Evolutionary conservation across 2,797 vertebrate species (phyloP).

Genomic region (Pogonophryne albipinna): DNA sequence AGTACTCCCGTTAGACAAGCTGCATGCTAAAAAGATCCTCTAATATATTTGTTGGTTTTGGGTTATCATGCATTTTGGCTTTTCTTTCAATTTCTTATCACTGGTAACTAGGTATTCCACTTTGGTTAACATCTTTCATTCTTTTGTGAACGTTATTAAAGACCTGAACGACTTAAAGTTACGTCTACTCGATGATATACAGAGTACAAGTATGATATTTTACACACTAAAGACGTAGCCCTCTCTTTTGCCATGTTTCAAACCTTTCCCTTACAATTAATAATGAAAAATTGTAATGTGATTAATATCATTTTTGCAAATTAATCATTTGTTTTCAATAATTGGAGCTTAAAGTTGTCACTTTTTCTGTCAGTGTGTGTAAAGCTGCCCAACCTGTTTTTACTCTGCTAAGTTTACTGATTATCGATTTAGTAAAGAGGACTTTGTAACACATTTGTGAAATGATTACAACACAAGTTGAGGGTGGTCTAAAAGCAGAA

Average conservation of each 20-base stretch:
- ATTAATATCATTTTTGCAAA: background rate
- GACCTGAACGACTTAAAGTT: background rate
- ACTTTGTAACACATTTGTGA: slow-evolving; percentile 70
- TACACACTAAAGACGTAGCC: background rate
- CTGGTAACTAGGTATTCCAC: background rate
- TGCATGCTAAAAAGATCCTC: background rate
- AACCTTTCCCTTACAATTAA: too few species aligned
- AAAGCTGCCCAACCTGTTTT: slow-evolving; percentile 30
- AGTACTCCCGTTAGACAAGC: background rate
- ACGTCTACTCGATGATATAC: background rate
- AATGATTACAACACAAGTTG: slow-evolving; percentile 58
- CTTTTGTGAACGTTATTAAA: background rate
- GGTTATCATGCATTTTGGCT: background rate
- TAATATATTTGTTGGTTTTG: too few species aligned
- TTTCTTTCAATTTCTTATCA: background rate
- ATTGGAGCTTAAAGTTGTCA: background rate
- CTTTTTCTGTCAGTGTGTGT: slow-evolving; percentile 15
- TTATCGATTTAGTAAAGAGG: slow-evolving; percentile 60
- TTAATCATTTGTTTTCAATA: background rate
- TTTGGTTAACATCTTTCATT: background rate
- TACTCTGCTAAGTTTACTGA: slow-evolving; percentile 38
- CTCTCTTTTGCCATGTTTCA: background rate
- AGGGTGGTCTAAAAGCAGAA: background rate
- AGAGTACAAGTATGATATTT: background rate
- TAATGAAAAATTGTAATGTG: background rate